phyloP scores from a whole-genome alignment of 2,113 vertebrate species.

The Pipa parva region DNA sequence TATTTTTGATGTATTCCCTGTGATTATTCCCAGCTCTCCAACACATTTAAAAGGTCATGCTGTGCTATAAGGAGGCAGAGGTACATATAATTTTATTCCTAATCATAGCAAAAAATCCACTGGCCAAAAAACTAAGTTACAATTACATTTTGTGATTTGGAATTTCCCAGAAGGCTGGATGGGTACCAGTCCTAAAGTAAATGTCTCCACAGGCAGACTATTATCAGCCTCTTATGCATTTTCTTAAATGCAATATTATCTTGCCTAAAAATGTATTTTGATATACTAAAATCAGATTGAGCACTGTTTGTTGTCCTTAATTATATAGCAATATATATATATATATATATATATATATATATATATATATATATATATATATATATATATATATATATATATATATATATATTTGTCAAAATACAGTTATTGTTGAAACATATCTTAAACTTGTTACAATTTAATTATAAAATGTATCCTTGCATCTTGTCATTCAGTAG shows the following conservation, averaged over 20 bases:
- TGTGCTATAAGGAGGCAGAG: constrained; percentile 19
- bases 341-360: too few species aligned
- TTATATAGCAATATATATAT: too few species aligned
- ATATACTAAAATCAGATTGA: constrained; percentile 9
- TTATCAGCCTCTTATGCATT: constrained; percentile 29
- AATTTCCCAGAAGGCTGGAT: constrained; percentile 24
- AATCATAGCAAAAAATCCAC: constrained; percentile 6
- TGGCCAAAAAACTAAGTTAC: constrained; percentile 14
- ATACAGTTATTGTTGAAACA: not conserved
- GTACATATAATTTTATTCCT: constrained; percentile 5
- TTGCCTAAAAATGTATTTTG: constrained; percentile 34
- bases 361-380: too few species aligned
- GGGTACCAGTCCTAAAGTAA: not conserved
- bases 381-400: too few species aligned
- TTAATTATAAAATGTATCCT: constrained; percentile 39
- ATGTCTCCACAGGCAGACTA: not conserved
- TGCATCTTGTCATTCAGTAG: not conserved
- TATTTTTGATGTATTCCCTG: constrained; percentile 22
- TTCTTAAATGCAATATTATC: constrained; percentile 20
- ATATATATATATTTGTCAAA: constrained; percentile 1
- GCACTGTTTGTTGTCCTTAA: constrained; percentile 33
- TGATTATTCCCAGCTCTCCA: constrained; percentile 25
- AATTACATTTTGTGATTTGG: constrained; percentile 18
- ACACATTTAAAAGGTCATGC: constrained; percentile 34
- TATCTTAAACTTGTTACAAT: constrained; percentile 22